These are phyloP conservation scores for Semotilus atromaculatus DNA, from an alignment of 2,797 vertebrate species.

Conservation along the genomic window DNA sequence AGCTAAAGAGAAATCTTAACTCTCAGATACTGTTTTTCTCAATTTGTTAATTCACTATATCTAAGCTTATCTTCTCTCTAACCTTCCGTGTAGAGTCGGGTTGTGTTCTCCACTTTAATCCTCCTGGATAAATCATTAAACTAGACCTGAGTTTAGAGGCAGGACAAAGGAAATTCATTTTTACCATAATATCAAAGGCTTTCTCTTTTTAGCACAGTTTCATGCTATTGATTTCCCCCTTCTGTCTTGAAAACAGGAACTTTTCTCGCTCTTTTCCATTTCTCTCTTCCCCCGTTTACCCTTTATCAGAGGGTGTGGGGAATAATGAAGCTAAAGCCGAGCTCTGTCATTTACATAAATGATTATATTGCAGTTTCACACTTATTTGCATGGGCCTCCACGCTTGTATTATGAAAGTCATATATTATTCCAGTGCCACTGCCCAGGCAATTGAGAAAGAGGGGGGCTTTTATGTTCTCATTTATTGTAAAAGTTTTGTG, in stretches of 20 bases:
- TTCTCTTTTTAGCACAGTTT: constrained; percentile 55
- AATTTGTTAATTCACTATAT: constrained; percentile 22
- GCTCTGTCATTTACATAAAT: constrained; percentile 71
- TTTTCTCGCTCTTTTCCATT: constrained; percentile 37
- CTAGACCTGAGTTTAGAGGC: constrained; percentile 50
- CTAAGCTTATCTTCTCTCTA: constrained; percentile 11
- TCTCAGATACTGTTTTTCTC: background rate
- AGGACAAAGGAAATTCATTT: constrained; percentile 57
- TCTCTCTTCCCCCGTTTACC: constrained; percentile 40
- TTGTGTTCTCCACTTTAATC: constrained; percentile 40
- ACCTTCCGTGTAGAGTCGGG: background rate
- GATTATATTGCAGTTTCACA: constrained; percentile 73
- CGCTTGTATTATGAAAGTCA: constrained; percentile 68
- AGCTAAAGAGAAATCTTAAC: background rate
- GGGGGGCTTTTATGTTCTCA: constrained; percentile 47
- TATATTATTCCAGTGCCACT: constrained; percentile 68
- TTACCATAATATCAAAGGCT: constrained; percentile 64
- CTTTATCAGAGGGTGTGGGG: constrained; percentile 57
- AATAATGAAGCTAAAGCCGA: constrained; percentile 66
- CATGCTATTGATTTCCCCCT: constrained; percentile 61
- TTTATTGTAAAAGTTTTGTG: constrained; percentile 49
- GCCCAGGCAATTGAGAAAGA: constrained; percentile 58
- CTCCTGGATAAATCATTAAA: constrained; percentile 49
- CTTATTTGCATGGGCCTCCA: constrained; percentile 69
- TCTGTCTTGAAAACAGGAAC: constrained; percentile 61